A percentile compares a stretch with the other conserved stretches of the same genome.
Evolutionary conservation across 1,140 invertebrate genomes (phyloP).

Genomic region (Ladona fulva): DNA sequence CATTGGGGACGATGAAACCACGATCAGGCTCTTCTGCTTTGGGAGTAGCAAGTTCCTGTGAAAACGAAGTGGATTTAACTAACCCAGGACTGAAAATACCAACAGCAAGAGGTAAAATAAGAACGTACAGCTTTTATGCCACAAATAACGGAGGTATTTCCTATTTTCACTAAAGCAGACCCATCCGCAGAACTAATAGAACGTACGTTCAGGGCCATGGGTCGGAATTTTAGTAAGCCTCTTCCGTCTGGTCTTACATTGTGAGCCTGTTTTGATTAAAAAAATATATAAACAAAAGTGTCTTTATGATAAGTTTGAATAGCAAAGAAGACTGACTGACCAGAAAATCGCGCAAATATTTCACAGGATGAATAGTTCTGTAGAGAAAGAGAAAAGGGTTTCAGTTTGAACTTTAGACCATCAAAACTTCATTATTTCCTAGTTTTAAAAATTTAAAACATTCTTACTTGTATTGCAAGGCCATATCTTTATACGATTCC

Average conservation of each 20-base stretch:
- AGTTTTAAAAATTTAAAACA: too few relatives aligned
- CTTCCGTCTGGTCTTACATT: constrained; percentile 54
- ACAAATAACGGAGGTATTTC: constrained; percentile 62
- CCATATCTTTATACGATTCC: background rate
- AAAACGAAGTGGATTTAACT: constrained; percentile 18
- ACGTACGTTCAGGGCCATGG: constrained; percentile 47
- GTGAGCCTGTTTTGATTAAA: constrained; percentile 34
- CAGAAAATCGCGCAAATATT: constrained; percentile 52
- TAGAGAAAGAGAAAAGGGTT: constrained; percentile 25
- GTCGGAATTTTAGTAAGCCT: constrained; percentile 50
- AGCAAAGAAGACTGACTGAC: constrained; percentile 29
- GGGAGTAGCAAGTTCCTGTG: constrained; percentile 59
- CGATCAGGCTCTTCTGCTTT: constrained; percentile 55
- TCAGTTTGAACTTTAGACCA: too few relatives aligned
- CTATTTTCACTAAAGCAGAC: constrained; percentile 60
- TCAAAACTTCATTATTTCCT: too few relatives aligned
- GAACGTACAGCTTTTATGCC: constrained; percentile 64
- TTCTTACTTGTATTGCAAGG: background rate
- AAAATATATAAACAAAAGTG: background rate
- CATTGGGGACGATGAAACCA: constrained; percentile 70
- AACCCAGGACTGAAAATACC: too few relatives aligned
- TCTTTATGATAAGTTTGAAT: background rate
- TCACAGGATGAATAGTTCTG: constrained; percentile 51
- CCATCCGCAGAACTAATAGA: constrained; percentile 60
- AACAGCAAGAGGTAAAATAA: background rate